Evolutionary conservation across 1,140 invertebrate species (phyloP).

Genomic region (Lepidostoma basale): DNA sequence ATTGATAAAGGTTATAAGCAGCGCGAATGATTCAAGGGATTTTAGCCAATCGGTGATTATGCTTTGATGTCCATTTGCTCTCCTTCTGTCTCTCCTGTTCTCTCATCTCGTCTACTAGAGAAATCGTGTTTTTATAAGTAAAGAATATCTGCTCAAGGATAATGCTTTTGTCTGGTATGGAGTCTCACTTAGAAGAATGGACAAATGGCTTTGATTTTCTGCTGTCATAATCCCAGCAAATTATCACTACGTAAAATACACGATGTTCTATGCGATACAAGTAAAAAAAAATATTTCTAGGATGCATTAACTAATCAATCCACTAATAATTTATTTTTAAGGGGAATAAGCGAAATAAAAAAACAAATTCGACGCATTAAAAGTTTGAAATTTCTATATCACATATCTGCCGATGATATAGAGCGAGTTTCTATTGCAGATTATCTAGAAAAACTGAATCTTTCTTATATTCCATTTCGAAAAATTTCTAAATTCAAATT

Average conservation of each 20-base stretch:
- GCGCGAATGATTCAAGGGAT: slow-evolving; percentile 3
- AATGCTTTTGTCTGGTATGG: no score
- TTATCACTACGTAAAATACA: background rate
- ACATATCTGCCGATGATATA: no score
- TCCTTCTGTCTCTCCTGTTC: background rate
- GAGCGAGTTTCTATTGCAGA: no score
- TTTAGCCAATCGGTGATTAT: slow-evolving; percentile 4
- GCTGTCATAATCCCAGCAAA: background rate
- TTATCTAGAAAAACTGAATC: no score
- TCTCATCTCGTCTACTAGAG: background rate
- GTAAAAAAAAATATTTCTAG: background rate
- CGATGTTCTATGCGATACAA: background rate
- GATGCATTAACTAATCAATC: background rate
- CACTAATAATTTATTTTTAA: background rate
- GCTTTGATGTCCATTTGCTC: background rate
- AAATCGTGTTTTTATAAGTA: background rate
- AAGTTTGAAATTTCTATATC: no score
- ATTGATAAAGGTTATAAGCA: slow-evolving; percentile 22
- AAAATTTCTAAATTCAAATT: no score
- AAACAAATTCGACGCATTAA: no score
- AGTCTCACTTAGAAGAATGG: no score
- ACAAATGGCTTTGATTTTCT: background rate
- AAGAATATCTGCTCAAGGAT: background rate
- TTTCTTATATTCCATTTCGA: no score
- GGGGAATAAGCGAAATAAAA: no score